These are phyloP conservation scores for Lordiphosa collinella DNA, from an alignment of 1,140 invertebrate species.

Conservation along the genomic window DNA sequence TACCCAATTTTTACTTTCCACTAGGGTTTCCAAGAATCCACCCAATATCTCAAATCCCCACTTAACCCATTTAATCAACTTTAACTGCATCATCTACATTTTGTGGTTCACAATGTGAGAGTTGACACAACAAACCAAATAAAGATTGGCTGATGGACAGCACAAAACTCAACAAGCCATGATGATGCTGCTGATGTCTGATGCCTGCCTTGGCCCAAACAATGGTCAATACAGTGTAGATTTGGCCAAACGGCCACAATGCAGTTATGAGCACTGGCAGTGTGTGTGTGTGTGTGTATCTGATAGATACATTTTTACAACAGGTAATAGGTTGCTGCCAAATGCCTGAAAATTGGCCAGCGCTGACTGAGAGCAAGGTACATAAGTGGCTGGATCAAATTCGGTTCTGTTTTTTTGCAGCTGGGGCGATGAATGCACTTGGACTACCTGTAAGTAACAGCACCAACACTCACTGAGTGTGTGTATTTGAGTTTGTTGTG, in stretches of 20 bases:
- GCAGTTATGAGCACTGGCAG: neutral
- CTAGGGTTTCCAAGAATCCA: too few species aligned
- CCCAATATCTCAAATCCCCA: too few species aligned
- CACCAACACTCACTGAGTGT: neutral
- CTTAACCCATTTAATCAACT: too few species aligned
- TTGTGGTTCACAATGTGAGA: too few species aligned
- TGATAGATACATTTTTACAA: slow-evolving; percentile 64
- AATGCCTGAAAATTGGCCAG: slow-evolving; percentile 54
- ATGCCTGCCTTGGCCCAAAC: neutral
- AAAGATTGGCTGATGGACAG: too few species aligned
- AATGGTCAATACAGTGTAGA: neutral
- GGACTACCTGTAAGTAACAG: slow-evolving; percentile 30
- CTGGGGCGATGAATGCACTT: slow-evolving; percentile 27
- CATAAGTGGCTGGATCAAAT: slow-evolving; percentile 48
- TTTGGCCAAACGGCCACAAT: too few species aligned
- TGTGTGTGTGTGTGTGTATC: slow-evolving; percentile 19
- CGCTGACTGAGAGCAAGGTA: slow-evolving; percentile 10
- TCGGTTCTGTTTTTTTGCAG: slow-evolving; percentile 39
- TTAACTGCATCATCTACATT: too few species aligned
- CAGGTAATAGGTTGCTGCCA: slow-evolving; percentile 59
- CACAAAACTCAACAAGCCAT: too few species aligned
- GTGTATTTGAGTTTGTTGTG: neutral
- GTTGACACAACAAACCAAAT: too few species aligned
- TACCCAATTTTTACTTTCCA: too few species aligned
- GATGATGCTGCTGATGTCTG: too few species aligned